Conservation (phyloP, 2,113 vertebrate species). For the Phalacrocorax pelagicus region DNA sequence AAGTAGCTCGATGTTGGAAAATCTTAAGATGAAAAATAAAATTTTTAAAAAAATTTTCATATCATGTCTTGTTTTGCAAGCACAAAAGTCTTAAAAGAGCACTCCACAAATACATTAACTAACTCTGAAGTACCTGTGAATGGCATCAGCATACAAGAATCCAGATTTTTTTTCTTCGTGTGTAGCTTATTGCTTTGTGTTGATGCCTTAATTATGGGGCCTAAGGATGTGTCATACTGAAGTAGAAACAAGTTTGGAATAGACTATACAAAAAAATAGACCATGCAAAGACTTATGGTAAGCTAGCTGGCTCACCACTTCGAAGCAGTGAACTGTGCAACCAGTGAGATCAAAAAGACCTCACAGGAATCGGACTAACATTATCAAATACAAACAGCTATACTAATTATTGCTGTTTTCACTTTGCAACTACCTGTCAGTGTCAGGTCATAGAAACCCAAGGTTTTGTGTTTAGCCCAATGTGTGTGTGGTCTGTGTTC, state of each 20-base stretch:
- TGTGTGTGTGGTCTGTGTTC: not conserved
- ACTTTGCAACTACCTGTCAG: not conserved
- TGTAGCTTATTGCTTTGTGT: not conserved
- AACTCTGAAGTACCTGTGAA: not conserved
- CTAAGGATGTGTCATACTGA: not conserved
- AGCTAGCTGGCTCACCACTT: not conserved
- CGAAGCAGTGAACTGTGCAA: not conserved
- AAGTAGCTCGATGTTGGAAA: not conserved
- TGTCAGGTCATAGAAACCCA: not conserved
- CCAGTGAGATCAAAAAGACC: not conserved
- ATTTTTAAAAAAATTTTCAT: not conserved
- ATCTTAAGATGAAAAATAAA: not conserved
- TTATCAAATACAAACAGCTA: not conserved
- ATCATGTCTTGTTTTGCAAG: not conserved
- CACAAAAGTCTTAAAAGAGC: not conserved
- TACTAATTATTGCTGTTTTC: not conserved
- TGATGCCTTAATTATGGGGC: not conserved
- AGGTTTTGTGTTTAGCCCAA: not conserved
- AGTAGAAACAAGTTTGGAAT: not conserved
- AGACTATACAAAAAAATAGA: not conserved
- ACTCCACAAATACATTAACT: not conserved
- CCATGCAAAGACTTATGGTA: not conserved
- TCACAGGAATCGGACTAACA: not conserved
- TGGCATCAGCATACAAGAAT: not conserved
- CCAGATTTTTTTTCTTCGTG: not conserved